phyloP scores from a whole-genome alignment of 2,797 vertebrate species.

The Dromococcyx pavoninus region DNA sequence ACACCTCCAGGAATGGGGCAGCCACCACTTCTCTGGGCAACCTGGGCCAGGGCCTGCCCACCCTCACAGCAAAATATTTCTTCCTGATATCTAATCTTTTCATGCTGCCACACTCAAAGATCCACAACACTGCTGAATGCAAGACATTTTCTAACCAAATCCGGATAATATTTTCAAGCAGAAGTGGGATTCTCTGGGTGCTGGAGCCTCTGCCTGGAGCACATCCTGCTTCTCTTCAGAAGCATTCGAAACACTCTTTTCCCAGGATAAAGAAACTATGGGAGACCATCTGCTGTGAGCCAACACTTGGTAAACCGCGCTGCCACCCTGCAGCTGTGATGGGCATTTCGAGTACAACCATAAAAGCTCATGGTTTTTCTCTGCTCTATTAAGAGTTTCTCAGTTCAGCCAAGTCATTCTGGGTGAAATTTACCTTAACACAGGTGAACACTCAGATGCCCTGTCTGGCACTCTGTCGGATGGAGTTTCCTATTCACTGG shows the following conservation, averaged over 20 bases:
- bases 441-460: constrained; percentile 83
- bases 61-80: no score
- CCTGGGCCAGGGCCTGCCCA: no score
- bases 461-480: constrained; percentile 82
- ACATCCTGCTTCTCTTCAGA: background rate
- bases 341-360: background rate
- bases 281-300: background rate
- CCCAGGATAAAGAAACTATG: background rate
- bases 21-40: no score
- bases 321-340: background rate
- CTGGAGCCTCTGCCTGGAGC: background rate
- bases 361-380: background rate
- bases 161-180: background rate
- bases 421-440: constrained; percentile 74
- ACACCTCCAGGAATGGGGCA: no score
- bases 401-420: background rate
- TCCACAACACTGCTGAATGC: background rate
- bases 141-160: background rate
- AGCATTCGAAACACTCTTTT: background rate
- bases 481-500: constrained; percentile 83
- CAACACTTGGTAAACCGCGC: background rate
- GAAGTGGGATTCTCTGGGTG: background rate
- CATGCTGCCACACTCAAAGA: background rate
- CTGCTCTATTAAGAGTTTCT: background rate
- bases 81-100: background rate